phyloP scores from a whole-genome alignment of 37 sponge, comb jelly and placozoan genomes.

The Cladorhizidae sp. region DNA sequence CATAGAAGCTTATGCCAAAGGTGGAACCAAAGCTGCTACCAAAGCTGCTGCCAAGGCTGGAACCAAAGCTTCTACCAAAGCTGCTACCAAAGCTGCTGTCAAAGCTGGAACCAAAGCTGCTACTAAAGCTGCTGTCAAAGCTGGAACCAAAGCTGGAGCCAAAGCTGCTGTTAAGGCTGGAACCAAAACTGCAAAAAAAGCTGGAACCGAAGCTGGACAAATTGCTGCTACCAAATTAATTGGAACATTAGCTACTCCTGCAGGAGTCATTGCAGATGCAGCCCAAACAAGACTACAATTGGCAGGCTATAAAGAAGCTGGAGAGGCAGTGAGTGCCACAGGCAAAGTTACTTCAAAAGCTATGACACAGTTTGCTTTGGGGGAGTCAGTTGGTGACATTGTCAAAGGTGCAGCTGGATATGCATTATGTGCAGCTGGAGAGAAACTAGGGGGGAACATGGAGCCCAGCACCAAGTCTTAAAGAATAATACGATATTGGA shows the following conservation, averaged over 20 bases:
- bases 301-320: slow-evolving; percentile 6
- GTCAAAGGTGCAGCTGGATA: neutral
- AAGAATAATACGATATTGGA: too few species aligned
- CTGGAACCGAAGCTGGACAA: neutral
- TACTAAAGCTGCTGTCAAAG: neutral
- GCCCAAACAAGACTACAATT: neutral
- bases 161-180: neutral
- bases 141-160: neutral
- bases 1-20: neutral
- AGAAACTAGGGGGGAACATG: neutral
- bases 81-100: slow-evolving; percentile 9
- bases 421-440: slow-evolving; percentile 1
- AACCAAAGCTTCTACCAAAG: neutral
- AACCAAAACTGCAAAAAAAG: neutral
- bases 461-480: too few species aligned
- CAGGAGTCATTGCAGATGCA: neutral
- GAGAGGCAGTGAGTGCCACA: slow-evolving; percentile 1
- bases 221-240: neutral
- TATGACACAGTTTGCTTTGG: neutral
- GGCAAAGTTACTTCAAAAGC: slow-evolving; percentile 18
- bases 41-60: slow-evolving; percentile 16
- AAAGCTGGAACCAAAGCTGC: slow-evolving; percentile 8
- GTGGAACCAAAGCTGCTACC: neutral
- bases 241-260: slow-evolving; percentile 4
- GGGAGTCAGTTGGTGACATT: slow-evolving; percentile 9